A percentile compares a stretch with the other conserved stretches of the same genome.
Conservation (phyloP, 2,797 vertebrate genomes). For the Enteromius radiatus region DNA sequence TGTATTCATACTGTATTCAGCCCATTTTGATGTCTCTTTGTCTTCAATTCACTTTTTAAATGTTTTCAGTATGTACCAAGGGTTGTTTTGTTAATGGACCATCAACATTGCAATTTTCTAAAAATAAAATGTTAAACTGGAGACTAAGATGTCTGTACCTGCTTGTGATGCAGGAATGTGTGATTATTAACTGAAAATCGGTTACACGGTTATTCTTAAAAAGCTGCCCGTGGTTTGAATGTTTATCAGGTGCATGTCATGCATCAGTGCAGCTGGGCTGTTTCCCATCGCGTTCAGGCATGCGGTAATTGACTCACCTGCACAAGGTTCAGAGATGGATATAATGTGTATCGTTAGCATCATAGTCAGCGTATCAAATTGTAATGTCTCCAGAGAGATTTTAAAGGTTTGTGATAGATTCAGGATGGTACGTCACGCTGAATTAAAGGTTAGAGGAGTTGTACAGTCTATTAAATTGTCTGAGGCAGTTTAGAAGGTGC, state of each 20-base stretch:
- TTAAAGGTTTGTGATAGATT: slow-evolving; percentile 32
- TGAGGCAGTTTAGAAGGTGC: background rate
- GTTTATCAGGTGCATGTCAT: slow-evolving; percentile 35
- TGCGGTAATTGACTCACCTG: slow-evolving; percentile 41
- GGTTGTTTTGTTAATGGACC: slow-evolving; percentile 41
- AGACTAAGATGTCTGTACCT: slow-evolving; percentile 31
- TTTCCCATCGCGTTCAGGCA: slow-evolving; percentile 12
- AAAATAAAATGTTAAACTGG: slow-evolving; percentile 66
- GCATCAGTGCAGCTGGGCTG: slow-evolving; percentile 28
- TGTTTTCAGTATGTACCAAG: slow-evolving; percentile 36
- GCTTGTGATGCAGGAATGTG: slow-evolving; percentile 7
- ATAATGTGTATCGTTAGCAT: slow-evolving; percentile 37
- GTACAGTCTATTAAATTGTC: slow-evolving; percentile 2
- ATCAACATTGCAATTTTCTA: slow-evolving; percentile 30
- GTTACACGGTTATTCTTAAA: background rate
- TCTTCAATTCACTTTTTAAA: slow-evolving; percentile 11
- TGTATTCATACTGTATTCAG: slow-evolving; percentile 65
- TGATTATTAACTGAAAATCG: slow-evolving; percentile 27
- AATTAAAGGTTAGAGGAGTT: slow-evolving; percentile 20
- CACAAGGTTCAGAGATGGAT: slow-evolving; percentile 32
- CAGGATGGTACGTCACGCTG: background rate
- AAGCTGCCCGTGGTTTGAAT: slow-evolving; percentile 26
- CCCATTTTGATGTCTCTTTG: slow-evolving; percentile 55
- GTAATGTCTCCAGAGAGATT: slow-evolving; percentile 32
- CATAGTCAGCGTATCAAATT: background rate